Evolutionary conservation across 2,113 vertebrate genomes (phyloP).

Genomic region (Ursus arctos): DNA sequence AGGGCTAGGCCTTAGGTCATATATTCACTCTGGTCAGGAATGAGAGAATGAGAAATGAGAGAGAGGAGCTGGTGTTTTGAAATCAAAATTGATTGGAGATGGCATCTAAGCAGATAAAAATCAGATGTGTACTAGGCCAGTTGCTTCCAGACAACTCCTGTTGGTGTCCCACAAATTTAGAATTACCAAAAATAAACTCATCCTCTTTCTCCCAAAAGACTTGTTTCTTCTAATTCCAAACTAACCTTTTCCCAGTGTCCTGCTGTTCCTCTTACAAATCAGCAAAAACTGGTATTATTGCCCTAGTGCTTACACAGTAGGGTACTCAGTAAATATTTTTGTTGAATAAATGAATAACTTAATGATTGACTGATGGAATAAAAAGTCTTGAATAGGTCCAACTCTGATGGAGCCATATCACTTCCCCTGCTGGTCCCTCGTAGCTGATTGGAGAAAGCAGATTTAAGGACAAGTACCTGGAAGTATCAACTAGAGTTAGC

Average conservation of each 20-base stretch:
- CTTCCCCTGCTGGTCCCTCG: neutral
- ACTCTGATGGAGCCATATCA: neutral
- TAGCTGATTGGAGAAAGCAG: slow-evolving; percentile 47
- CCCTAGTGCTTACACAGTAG: neutral
- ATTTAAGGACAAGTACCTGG: neutral
- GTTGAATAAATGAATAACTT: slow-evolving; percentile 56
- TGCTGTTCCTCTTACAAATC: neutral
- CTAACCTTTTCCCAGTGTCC: slow-evolving; percentile 18
- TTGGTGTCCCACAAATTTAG: slow-evolving; percentile 37
- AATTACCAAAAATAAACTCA: slow-evolving; percentile 50
- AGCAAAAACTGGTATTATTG: slow-evolving; percentile 52
- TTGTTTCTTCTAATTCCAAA: slow-evolving; percentile 41
- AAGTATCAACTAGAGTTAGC: slow-evolving; percentile 51
- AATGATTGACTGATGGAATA: neutral
- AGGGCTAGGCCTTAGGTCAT: neutral
- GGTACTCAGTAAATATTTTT: slow-evolving; percentile 54
- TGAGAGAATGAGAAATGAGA: slow-evolving; percentile 16
- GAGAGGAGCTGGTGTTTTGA: neutral
- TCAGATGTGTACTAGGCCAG: neutral
- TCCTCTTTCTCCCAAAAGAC: slow-evolving; percentile 32
- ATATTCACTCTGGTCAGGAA: slow-evolving; percentile 1
- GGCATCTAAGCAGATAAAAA: slow-evolving; percentile 38
- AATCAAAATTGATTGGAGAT: slow-evolving; percentile 53
- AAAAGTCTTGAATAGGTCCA: slow-evolving; percentile 35
- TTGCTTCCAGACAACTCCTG: neutral